Evolutionary conservation across 2,888 invertebrate species (phyloP), one percentile per base, ranked within the genome.

Genomic region (Philopedon plagiatum): DNA sequence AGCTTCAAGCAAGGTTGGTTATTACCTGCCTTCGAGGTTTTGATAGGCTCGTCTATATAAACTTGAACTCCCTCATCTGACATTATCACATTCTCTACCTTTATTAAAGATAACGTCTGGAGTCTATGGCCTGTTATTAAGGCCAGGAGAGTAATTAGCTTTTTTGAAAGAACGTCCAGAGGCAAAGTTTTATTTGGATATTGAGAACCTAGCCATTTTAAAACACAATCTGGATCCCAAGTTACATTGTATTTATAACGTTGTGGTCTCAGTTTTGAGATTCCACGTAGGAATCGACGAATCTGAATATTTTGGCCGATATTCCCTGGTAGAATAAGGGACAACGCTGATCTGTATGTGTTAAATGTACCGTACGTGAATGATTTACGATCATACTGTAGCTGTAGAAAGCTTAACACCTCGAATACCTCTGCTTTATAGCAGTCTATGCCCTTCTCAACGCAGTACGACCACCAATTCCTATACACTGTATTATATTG

Each of bases 1-100:
- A 72, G 19, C n/a, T n/a, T 29, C 13, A 62, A 51, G 15, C n/a
- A 5, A 9, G 62, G 71, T 11, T 68, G 61, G 18, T 21, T 15
- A 19, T 19, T 51, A 8, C 13, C 8, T 23, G 21, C 13, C 2
- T 18, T 15, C 11, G 63, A 57, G 0, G 71, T 76, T 46, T 75
- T 75, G 11, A 76, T 73, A 4, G 66, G 26, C 44, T 77, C 78
- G 3, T 76, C 54, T 18, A 78, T 77, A 13, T 60, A 69, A 8
- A 78, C 75, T 18, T 62, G 71, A 21, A 76, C 34, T 29, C 51
- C 61, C 0, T 54, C 23, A 1, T 54, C n/a, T 2, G 23, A 9
- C n/a, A 60, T 23, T 1, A 8, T 11, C 13, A 74, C 39, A 19
- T 63, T 75, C 32, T 49, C 26, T n/a, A 76, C 8, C n/a, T 73